Evolutionary conservation across 2,113 vertebrate genomes (phyloP).

Genomic region (Mobula birostris): DNA sequence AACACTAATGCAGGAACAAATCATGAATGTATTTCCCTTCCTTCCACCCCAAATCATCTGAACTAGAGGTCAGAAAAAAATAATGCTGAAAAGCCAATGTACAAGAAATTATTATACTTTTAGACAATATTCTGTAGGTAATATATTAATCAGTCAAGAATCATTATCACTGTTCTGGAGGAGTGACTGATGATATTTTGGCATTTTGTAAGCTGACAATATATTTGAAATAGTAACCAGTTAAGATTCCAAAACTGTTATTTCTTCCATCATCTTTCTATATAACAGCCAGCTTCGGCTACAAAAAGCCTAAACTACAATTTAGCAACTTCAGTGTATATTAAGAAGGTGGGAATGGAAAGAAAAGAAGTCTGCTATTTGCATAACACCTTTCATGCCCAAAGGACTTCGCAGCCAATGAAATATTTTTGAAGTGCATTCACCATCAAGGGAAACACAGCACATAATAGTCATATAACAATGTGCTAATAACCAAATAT

Average conservation of each 20-base stretch:
- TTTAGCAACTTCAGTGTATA: background rate
- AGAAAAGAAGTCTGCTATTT: no score
- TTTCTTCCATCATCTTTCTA: background rate
- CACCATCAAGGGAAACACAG: no score
- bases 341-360: no score
- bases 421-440: no score
- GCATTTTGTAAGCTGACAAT: background rate
- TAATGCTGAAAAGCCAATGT: background rate
- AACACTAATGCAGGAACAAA: background rate
- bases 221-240: background rate
- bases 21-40: background rate
- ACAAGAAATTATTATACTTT: background rate
- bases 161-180: background rate
- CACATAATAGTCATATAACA: no score
- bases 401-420: no score
- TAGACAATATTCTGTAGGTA: background rate
- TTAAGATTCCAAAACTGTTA: background rate
- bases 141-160: background rate
- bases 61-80: background rate
- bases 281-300: background rate
- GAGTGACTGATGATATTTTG: conserved; percentile 1
- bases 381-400: no score
- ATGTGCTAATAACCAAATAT: no score
- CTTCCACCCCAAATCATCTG: background rate
- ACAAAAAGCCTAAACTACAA: background rate